Evolutionary conservation across 2,113 vertebrate genomes (phyloP).

Genomic region (Lagopus muta): DNA sequence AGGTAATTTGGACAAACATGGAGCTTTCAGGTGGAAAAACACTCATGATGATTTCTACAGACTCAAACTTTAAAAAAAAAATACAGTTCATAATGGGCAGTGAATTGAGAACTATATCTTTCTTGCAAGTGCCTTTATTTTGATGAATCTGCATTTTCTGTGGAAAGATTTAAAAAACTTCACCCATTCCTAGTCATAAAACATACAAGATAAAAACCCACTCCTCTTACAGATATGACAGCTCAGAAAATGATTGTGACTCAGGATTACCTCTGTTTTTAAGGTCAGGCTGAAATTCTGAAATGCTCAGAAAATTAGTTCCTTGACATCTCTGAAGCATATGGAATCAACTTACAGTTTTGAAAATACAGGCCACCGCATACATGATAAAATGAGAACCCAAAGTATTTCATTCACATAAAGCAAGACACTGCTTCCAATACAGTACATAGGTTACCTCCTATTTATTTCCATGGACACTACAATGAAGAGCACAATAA

Average conservation of each 20-base stretch:
- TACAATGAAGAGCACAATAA: no score
- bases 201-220: background rate
- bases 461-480: no score
- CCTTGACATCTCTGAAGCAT: background rate
- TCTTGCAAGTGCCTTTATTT: background rate
- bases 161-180: background rate
- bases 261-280: background rate
- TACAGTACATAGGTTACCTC: background rate
- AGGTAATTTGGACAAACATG: background rate
- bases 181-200: background rate
- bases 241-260: background rate
- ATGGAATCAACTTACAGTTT: background rate
- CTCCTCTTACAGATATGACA: background rate
- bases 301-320: background rate
- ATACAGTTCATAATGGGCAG: background rate
- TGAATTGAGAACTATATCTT: background rate
- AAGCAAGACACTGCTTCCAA: background rate
- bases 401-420: background rate
- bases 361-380: background rate
- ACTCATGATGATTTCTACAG: background rate
- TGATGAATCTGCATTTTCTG: background rate
- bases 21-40: background rate
- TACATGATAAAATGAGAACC: background rate
- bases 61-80: background rate
- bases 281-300: background rate